These are phyloP conservation scores for Hypselothyrea guttata DNA, from an alignment of 2,888 invertebrate species.

Conservation along the genomic window DNA sequence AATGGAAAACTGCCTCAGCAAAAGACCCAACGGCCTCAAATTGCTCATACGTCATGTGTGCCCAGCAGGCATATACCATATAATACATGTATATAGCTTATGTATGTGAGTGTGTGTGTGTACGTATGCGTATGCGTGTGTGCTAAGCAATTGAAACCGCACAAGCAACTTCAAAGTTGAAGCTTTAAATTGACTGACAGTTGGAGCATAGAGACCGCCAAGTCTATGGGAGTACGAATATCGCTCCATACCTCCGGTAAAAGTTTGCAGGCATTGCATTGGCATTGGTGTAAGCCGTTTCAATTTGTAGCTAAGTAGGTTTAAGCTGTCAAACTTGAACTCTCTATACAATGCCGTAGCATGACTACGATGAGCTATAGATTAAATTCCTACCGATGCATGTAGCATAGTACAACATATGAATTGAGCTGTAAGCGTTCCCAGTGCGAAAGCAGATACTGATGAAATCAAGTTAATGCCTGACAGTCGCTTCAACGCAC, in stretches of 20 bases:
- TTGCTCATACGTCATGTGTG: slow-evolving; percentile 58
- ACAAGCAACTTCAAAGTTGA: slow-evolving; percentile 38
- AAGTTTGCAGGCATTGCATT: slow-evolving; percentile 31
- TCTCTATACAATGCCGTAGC: slow-evolving; percentile 24
- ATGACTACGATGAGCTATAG: slow-evolving; percentile 5
- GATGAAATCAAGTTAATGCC: slow-evolving; percentile 4
- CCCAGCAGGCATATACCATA: slow-evolving; percentile 32
- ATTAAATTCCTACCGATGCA: background rate
- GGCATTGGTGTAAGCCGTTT: slow-evolving; percentile 29
- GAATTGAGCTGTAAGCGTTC: slow-evolving; percentile 7
- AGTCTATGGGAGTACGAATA: too few relatives aligned
- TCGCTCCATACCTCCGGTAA: background rate
- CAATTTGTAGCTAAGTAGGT: slow-evolving; percentile 49
- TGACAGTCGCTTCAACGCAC: slow-evolving; percentile 8
- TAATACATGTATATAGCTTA: slow-evolving; percentile 6
- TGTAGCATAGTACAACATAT: slow-evolving; percentile 8
- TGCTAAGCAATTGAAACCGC: slow-evolving; percentile 10
- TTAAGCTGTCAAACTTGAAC: slow-evolving; percentile 47
- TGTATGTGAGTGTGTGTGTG: background rate
- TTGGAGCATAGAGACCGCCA: slow-evolving; percentile 19
- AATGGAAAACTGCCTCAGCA: slow-evolving; percentile 45
- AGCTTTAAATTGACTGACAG: slow-evolving; percentile 47
- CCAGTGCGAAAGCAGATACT: too few relatives aligned
- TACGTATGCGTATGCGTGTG: background rate
- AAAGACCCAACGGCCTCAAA: slow-evolving; percentile 36